These are phyloP conservation scores for Diaphora mendica DNA, from an alignment of 2,888 invertebrate genomes.

Conservation along the genomic window DNA sequence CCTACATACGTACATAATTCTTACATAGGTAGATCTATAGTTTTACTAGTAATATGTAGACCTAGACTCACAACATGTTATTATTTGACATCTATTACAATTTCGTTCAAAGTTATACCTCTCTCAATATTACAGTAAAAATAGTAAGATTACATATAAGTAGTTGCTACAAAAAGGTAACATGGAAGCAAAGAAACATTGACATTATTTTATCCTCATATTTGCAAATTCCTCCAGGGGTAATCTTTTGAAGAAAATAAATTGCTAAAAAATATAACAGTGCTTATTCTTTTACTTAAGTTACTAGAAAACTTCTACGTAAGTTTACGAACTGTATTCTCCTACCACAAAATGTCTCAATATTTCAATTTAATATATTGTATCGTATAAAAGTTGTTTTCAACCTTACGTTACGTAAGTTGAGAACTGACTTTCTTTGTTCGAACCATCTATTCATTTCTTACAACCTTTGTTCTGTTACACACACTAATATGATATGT, in stretches of 20 bases:
- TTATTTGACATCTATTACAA: neutral
- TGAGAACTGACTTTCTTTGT: constrained; percentile 31
- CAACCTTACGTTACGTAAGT: constrained; percentile 24
- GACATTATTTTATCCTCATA: neutral
- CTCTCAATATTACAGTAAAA: neutral
- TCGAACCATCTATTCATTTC: constrained; percentile 31
- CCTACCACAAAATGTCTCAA: neutral
- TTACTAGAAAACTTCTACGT: neutral
- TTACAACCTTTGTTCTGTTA: constrained; percentile 42
- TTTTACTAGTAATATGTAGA: neutral
- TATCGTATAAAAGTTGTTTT: constrained; percentile 15
- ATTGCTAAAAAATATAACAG: neutral
- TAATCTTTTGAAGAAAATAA: neutral
- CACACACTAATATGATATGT: constrained; percentile 28
- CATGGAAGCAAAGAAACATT: neutral
- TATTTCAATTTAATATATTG: constrained; percentile 37
- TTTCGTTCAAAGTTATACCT: neutral
- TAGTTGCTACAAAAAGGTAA: neutral
- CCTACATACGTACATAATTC: too few relatives aligned
- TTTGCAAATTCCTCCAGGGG: neutral
- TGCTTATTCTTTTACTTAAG: neutral
- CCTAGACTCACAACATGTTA: neutral
- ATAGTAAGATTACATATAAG: neutral
- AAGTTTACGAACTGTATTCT: neutral
- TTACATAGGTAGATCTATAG: neutral